Percentiles rank a stretch among this genome's conserved stretches.
Conservation (phyloP, 2,888 invertebrate species). For the Bombylius discolor region DNA sequence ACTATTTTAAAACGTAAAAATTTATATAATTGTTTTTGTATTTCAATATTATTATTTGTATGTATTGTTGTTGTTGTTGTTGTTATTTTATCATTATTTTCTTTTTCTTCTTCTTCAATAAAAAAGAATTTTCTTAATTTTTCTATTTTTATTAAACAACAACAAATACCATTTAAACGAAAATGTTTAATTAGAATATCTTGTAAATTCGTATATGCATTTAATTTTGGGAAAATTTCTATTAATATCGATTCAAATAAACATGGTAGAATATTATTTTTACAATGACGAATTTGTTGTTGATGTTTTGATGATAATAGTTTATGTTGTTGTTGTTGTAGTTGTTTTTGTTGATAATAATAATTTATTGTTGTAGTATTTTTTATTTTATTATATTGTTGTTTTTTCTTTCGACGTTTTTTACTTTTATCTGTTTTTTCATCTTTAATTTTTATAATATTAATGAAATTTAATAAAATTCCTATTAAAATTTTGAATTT, state of each 20-base stretch:
- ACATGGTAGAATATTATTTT: slow-evolving; percentile 22
- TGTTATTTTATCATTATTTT: too few relatives aligned
- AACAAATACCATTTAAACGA: slow-evolving; percentile 28
- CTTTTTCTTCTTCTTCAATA: background rate
- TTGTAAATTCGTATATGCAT: slow-evolving; percentile 18
- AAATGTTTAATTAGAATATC: slow-evolving; percentile 25
- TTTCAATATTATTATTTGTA: slow-evolving; percentile 17
- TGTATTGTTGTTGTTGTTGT: too few relatives aligned
- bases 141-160: slow-evolving; percentile 28
- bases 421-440: background rate
- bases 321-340: background rate
- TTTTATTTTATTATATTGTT: slow-evolving; percentile 3
- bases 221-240: slow-evolving; percentile 21
- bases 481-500: background rate
- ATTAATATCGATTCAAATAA: slow-evolving; percentile 30
- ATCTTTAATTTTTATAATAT: background rate
- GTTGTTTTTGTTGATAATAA: background rate
- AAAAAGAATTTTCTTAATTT: slow-evolving; percentile 24
- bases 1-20: slow-evolving; percentile 28
- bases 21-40: slow-evolving; percentile 27
- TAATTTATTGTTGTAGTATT: slow-evolving; percentile 11
- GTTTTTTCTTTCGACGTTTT: background rate
- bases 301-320: background rate
- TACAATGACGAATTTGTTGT: slow-evolving; percentile 10
- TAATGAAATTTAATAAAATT: background rate